phyloP scores from a whole-genome alignment of 1,140 invertebrate species.

The Drosophila orosa region DNA sequence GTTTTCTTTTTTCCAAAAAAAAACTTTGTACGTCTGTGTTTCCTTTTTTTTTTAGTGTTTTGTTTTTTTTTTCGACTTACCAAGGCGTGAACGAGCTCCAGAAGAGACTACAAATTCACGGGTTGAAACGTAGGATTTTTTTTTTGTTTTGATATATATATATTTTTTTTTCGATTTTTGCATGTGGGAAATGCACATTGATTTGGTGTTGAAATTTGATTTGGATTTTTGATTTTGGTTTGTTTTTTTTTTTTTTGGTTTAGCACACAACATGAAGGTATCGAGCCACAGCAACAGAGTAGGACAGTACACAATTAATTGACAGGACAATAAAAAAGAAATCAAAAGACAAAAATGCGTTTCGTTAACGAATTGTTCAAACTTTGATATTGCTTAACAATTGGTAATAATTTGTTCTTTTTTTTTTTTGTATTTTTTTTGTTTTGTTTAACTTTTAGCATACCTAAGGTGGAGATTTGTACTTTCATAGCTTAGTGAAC shows the following conservation, averaged over 20 bases:
- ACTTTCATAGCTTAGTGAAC: constrained; percentile 48
- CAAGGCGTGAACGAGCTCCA: constrained; percentile 98
- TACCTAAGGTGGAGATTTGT: constrained; percentile 56
- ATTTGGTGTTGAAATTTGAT: constrained; percentile 67
- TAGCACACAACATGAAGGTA: constrained; percentile 83
- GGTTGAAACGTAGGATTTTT: constrained; percentile 73
- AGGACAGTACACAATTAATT: constrained; percentile 87
- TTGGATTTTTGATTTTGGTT: constrained; percentile 54
- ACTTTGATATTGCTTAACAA: constrained; percentile 60
- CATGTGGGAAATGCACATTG: constrained; percentile 65
- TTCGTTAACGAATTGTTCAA: constrained; percentile 81
- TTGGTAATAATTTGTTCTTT: constrained; percentile 43
- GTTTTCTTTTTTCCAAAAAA: constrained; percentile 36
- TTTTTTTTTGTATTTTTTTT: constrained; percentile 33
- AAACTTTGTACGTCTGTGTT: constrained; percentile 54
- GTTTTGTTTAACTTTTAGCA: constrained; percentile 39
- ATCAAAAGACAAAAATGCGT: constrained; percentile 82
- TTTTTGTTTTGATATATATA: constrained; percentile 47
- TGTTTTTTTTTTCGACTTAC: constrained; percentile 88
- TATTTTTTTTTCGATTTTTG: constrained; percentile 55
- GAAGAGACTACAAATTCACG: constrained; percentile 92
- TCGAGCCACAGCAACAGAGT: constrained; percentile 87
- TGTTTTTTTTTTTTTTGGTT: constrained; percentile 65
- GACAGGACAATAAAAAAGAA: constrained; percentile 84
- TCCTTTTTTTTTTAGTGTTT: constrained; percentile 53